These are phyloP conservation scores for Galeopterus variegatus DNA, from an alignment of 2,113 vertebrate species.

Conservation along the genomic window DNA sequence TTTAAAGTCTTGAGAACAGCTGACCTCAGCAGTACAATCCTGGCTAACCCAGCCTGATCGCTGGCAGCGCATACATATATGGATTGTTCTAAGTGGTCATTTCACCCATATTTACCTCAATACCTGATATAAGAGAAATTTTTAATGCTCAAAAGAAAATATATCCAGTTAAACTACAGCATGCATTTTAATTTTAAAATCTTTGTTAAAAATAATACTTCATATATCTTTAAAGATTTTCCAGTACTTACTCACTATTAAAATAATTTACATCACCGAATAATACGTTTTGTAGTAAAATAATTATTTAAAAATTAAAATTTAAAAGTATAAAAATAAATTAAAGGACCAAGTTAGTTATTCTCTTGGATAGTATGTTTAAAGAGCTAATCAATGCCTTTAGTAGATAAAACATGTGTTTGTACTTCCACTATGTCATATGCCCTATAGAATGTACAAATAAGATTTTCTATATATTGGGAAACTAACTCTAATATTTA, in stretches of 20 bases:
- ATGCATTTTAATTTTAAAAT: not conserved
- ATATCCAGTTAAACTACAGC: not conserved
- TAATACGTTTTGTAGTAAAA: not conserved
- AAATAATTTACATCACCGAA: not conserved
- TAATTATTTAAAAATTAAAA: not conserved
- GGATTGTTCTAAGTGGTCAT: not conserved
- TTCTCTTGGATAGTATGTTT: not conserved
- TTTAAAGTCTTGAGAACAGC: not conserved
- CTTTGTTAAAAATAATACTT: not conserved
- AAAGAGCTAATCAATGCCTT: slow-evolving; percentile 1
- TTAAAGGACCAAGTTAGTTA: not conserved
- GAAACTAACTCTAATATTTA: not conserved
- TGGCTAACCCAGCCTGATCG: no score
- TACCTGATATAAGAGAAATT: not conserved
- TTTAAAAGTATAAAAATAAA: not conserved
- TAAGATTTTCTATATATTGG: not conserved
- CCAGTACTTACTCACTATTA: not conserved
- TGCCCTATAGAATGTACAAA: not conserved
- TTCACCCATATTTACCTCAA: not conserved
- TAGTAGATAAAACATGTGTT: not conserved
- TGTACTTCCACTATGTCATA: not conserved
- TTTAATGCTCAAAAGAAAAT: not conserved
- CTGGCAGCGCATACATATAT: not conserved
- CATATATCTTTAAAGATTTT: not conserved
- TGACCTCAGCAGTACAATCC: not conserved